phyloP scores from a whole-genome alignment of 1,140 invertebrate species.

The Pseudoatta argentina region DNA sequence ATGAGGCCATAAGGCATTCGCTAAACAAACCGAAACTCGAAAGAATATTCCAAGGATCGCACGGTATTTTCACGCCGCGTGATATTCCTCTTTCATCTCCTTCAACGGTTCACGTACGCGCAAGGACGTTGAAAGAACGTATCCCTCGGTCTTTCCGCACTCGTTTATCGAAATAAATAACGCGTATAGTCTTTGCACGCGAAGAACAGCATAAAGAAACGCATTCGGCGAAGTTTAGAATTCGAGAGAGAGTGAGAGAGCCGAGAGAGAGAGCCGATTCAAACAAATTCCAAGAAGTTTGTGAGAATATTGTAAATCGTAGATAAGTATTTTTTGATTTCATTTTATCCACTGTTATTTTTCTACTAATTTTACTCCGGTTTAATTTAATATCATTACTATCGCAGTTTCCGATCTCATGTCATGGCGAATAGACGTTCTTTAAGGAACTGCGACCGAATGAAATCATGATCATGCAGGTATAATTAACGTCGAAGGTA shows the following conservation, averaged over 20 bases:
- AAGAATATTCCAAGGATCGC: constrained; percentile 64
- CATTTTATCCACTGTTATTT: neutral
- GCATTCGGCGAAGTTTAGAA: neutral
- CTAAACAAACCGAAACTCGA: constrained; percentile 65
- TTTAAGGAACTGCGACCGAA: neutral
- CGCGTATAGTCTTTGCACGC: neutral
- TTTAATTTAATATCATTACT: constrained; percentile 5
- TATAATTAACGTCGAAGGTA: constrained; percentile 16
- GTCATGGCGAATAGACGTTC: neutral
- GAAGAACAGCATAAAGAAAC: neutral
- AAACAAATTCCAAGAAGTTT: neutral
- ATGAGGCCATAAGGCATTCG: constrained; percentile 41
- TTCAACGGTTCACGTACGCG: neutral
- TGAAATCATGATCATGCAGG: neutral
- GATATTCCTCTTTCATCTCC: constrained; percentile 40
- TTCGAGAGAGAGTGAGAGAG: no score
- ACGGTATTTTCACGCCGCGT: constrained; percentile 25
- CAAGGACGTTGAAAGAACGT: neutral
- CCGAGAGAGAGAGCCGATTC: neutral
- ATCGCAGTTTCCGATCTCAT: neutral
- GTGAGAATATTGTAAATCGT: neutral
- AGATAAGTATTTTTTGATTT: neutral
- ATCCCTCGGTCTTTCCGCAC: neutral
- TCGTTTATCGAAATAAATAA: constrained; percentile 49
- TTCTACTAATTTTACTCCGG: neutral